Evolutionary conservation across 2,113 vertebrate species (phyloP).

Genomic region (Catharus minimus): DNA sequence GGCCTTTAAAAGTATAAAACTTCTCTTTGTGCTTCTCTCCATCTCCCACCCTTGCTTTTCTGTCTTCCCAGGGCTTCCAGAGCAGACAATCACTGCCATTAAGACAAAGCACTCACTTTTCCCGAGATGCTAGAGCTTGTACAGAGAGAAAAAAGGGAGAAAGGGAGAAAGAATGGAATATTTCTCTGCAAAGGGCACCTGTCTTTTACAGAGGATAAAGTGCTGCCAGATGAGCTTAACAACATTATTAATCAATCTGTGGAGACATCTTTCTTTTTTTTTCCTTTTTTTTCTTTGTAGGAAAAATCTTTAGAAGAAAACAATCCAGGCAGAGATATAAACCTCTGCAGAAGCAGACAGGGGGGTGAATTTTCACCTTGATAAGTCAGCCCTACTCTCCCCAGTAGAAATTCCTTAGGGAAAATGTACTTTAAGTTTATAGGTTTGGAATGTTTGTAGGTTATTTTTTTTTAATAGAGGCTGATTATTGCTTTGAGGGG

Average conservation of each 20-base stretch:
- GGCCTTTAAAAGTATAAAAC: not conserved
- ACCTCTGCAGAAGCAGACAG: not conserved
- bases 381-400: not conserved
- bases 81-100: constrained; percentile 17
- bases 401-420: not conserved
- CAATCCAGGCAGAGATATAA: not conserved
- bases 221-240: constrained; percentile 6
- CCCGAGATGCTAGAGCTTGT: not conserved
- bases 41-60: not conserved
- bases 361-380: not conserved
- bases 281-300: not conserved
- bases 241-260: constrained; percentile 4
- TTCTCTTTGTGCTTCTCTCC: not conserved
- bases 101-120: constrained; percentile 20
- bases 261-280: not conserved
- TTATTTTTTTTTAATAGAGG: not conserved
- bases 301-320: constrained; percentile 4
- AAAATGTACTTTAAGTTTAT: not conserved
- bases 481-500: not conserved
- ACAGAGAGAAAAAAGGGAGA: not conserved
- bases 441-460: not conserved
- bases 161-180: not conserved
- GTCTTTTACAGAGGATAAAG: constrained; percentile 36
- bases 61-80: not conserved
- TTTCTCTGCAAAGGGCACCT: constrained; percentile 46